Evolutionary conservation across 2,113 vertebrate species (phyloP), one percentile per base, ranked within the genome.

Genomic region (Myocastor coypus): DNA sequence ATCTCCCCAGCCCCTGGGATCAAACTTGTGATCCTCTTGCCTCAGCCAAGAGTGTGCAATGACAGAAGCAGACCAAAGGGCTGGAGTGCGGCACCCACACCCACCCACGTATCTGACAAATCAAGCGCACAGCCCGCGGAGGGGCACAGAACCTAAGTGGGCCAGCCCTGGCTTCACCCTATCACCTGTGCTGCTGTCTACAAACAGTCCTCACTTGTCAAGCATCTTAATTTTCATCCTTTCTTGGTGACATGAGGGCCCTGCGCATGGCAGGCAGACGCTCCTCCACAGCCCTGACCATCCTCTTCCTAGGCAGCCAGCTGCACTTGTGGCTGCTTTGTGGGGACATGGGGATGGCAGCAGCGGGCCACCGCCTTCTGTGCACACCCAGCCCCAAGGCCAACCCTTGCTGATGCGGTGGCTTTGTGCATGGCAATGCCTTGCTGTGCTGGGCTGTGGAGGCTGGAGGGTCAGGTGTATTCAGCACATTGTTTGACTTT

Each of bases 371-470:
- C 42, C 30, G 14, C 42, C 8, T 46, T 78, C n/a, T 0, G 30
- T 0, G 13, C 42, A 26, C 37, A 46, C 12, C 13, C 0, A 69
- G 8, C 34, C 66, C 66, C 3, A 14, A 6, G 2, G 34, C 68
- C 1, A 1, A 19, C 7, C 34, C 34, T 17, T 3, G 3, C 40
- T 1, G 26, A 50, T 26, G 40, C 42, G 30, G 2, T 50, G 73
- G 75, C 2, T 46, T 42, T 30, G 26, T 14, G 1, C 28, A 0
- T 12, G 26, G 12, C n/a, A n/a, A n/a, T 16, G 28, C 14, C 1
- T 75, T 13, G 26, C 13, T 16, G 46, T 14, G 7, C 26, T 2
- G 6, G 50, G 42, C 42, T 24, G 7, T 3, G 26, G 26, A 77
- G 13, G 40, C 73, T 4, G 73, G 13, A 13, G 16, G 42, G 40